phyloP scores from a whole-genome alignment of 2,888 invertebrate species.

The Desoria tigrina region DNA sequence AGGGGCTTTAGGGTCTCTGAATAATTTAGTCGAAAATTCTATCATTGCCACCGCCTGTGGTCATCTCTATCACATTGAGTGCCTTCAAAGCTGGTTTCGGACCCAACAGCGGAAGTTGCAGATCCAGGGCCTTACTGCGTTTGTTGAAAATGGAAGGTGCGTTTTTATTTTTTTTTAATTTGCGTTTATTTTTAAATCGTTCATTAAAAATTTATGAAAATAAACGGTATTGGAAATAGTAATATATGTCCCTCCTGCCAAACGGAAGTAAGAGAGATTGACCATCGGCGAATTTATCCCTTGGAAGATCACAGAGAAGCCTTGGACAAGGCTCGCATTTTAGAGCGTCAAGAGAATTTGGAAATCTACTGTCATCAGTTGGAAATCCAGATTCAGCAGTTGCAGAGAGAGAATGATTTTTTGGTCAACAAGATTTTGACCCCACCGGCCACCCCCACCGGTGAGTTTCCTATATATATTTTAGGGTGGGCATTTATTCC shows the following conservation, averaged over 20 bases:
- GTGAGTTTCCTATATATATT: conserved; percentile 8
- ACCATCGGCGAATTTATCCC: conserved; percentile 29
- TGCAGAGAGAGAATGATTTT: conserved; percentile 40
- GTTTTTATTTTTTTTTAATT: neutral
- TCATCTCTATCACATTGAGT: conserved; percentile 37
- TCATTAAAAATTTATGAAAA: too few species aligned
- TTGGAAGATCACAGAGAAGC: conserved; percentile 38
- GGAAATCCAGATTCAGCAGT: conserved; percentile 35
- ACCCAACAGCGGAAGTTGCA: conserved; percentile 36
- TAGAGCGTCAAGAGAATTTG: conserved; percentile 39
- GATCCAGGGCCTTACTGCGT: conserved; percentile 20
- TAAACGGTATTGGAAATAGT: too few species aligned
- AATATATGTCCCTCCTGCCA: conserved; percentile 40
- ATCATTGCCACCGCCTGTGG: conserved; percentile 36
- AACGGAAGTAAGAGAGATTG: conserved; percentile 26
- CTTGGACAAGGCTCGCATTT: conserved; percentile 34
- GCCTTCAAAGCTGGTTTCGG: conserved; percentile 37
- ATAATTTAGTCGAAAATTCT: conserved; percentile 28
- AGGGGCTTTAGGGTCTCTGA: conserved; percentile 27
- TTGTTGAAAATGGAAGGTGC: neutral
- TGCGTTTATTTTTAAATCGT: too few species aligned
- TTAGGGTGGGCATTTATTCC: neutral
- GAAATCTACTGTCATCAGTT: conserved; percentile 42
- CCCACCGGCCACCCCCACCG: conserved; percentile 18
- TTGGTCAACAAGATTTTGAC: conserved; percentile 31